These are phyloP conservation scores for Geophilus truncorum DNA, from an alignment of 2,888 invertebrate species.

Conservation along the genomic window DNA sequence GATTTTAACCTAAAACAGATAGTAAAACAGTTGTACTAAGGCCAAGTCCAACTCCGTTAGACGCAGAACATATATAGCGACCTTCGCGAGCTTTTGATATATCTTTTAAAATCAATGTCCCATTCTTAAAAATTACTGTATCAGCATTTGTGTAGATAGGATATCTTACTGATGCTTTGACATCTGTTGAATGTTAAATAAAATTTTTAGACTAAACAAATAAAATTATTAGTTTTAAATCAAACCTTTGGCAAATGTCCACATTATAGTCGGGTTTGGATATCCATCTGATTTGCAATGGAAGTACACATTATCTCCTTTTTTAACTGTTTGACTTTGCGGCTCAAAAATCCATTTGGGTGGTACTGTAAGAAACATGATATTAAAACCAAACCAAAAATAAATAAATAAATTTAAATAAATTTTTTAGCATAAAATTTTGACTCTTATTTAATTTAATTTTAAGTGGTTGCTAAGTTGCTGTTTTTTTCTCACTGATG, in stretches of 20 bases:
- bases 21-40: neutral
- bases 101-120: neutral
- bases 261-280: neutral
- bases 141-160: neutral
- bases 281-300: constrained; percentile 19
- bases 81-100: neutral
- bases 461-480: no score
- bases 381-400: no score
- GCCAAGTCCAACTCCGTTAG: constrained; percentile 16
- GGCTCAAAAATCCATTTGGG: constrained; percentile 36
- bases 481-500: no score
- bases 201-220: no score
- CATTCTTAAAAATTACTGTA: neutral
- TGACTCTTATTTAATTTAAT: no score
- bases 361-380: constrained; percentile 33
- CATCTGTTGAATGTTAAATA: neutral
- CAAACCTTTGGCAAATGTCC: neutral
- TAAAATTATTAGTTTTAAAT: no score
- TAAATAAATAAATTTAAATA: no score
- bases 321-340: constrained; percentile 15
- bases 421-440: no score
- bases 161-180: neutral
- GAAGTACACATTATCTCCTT: neutral
- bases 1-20: neutral
- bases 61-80: neutral